A percentile compares a stretch with the other conserved stretches of the same genome.
These are phyloP conservation scores for Samia ricini DNA, from an alignment of 1,140 invertebrate species.

Conservation along the genomic window DNA sequence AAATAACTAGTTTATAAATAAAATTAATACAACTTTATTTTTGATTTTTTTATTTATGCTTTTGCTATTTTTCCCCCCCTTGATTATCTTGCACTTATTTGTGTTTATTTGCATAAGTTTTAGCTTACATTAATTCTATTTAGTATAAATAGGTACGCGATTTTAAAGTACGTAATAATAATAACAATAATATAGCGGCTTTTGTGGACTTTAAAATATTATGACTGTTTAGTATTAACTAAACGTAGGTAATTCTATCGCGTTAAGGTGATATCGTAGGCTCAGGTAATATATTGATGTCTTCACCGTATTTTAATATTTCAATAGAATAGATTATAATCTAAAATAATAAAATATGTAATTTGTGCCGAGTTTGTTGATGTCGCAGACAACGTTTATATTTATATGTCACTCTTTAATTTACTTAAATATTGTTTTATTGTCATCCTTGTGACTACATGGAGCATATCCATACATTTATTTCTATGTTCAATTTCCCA, in stretches of 20 bases:
- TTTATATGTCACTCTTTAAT: background rate
- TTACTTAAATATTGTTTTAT: too few relatives aligned
- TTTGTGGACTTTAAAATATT: conserved; percentile 43
- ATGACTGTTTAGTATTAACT: conserved; percentile 40
- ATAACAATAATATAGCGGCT: conserved; percentile 32
- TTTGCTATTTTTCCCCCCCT: conserved; percentile 39
- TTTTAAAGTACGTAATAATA: background rate
- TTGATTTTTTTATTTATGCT: conserved; percentile 68
- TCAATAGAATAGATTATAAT: conserved; percentile 8
- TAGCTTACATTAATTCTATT: background rate
- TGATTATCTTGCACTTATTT: background rate
- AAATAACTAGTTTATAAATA: conserved; percentile 74
- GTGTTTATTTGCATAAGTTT: background rate
- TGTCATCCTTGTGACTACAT: too few relatives aligned
- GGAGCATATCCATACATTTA: too few relatives aligned
- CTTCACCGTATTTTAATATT: conserved; percentile 64
- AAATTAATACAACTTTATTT: conserved; percentile 63
- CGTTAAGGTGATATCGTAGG: conserved; percentile 55
- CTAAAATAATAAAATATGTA: conserved; percentile 3
- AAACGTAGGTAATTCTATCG: conserved; percentile 36
- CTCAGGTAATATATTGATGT: conserved; percentile 59
- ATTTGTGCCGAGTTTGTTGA: conserved; percentile 8
- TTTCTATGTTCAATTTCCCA: too few relatives aligned
- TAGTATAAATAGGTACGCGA: background rate
- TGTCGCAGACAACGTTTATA: background rate